Evolutionary conservation across 2,113 vertebrate genomes (phyloP).

Genomic region (Oryzias javanicus): DNA sequence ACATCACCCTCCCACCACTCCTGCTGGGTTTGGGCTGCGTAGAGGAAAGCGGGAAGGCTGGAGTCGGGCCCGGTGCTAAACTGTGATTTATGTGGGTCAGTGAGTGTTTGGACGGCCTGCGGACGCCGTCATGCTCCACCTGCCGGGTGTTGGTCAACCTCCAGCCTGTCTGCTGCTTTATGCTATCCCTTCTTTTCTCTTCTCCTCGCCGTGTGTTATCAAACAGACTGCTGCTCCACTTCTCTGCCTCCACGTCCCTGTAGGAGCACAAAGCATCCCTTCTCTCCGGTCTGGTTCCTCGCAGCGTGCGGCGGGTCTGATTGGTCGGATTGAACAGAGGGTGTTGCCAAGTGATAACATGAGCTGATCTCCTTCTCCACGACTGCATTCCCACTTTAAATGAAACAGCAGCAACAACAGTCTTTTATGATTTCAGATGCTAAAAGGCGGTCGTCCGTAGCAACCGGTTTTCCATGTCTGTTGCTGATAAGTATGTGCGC

Average conservation of each 20-base stretch:
- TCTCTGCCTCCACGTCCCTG: not conserved
- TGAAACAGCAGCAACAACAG: too few species aligned
- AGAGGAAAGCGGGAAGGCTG: conserved; percentile 10
- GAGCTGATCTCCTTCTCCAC: too few species aligned
- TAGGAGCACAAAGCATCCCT: not conserved
- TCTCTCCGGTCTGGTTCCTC: not conserved
- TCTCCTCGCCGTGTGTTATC: too few species aligned
- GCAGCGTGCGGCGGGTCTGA: not conserved
- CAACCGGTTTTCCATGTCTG: too few species aligned
- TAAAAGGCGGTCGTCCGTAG: too few species aligned
- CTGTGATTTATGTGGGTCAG: conserved; percentile 57
- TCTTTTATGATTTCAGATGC: too few species aligned
- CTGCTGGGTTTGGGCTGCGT: conserved; percentile 6
- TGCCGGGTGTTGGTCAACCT: conserved; percentile 38
- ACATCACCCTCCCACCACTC: too few species aligned
- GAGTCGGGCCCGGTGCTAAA: conserved; percentile 55
- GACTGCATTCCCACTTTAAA: too few species aligned
- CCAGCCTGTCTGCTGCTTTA: conserved; percentile 19
- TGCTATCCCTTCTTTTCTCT: conserved; percentile 3
- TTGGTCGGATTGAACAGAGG: not conserved
- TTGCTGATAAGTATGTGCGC: too few species aligned
- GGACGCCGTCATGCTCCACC: conserved; percentile 44
- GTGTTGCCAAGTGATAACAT: not conserved
- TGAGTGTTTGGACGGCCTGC: conserved; percentile 41
- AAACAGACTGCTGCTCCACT: not conserved